Evolutionary conservation across 2,113 vertebrate species (phyloP), one percentile per base, ranked within the genome.

Genomic region (Grantiella picta): DNA sequence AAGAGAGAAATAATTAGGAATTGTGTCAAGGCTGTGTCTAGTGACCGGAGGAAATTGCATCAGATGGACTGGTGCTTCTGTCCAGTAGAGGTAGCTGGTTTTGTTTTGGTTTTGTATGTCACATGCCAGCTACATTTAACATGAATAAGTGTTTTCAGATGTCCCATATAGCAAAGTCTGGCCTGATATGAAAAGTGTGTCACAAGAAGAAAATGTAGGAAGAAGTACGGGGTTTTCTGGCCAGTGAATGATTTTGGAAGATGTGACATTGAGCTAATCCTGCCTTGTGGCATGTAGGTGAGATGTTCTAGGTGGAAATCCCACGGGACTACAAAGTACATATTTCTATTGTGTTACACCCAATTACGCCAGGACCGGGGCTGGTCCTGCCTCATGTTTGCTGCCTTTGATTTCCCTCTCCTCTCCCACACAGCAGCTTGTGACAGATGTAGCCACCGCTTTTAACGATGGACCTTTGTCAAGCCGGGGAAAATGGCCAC

Each of bases 351-450:
- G 57, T 29, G 73, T 63, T 44, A 31, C 61, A 44, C 81, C 68
- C 35, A 24, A 0, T 52, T 45, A 31, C 12, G 1, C 40, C 68
- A 31, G 70, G 77, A 71, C 76, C 0, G 1, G 56, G 77, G 75
- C 73, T 42, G 68, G 17, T 90, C 27, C 82, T 61, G 56, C 38
- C 11, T 33, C 10, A 0, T 29, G 40, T 71, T 87, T 81, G 36
- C 69, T 78, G 79, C 70, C 40, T 61, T 78, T 78, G n/a, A n/a
- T 59, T 89, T 45, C 53, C 42, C 56, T 66, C 61, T 68, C 40
- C 40, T 52, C 66, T 81, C 78, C 63, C 63, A 27, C 77, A 22
- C 35, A 35, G 61, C 77, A 79, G 57, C 66, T 52, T 28, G 42
- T 72, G 78, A 21, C 71, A 61, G 61, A 76, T 70, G 45, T 4